Evolutionary conservation across 2,113 vertebrate genomes (phyloP).

Genomic region (Hippocampus abdominalis): DNA sequence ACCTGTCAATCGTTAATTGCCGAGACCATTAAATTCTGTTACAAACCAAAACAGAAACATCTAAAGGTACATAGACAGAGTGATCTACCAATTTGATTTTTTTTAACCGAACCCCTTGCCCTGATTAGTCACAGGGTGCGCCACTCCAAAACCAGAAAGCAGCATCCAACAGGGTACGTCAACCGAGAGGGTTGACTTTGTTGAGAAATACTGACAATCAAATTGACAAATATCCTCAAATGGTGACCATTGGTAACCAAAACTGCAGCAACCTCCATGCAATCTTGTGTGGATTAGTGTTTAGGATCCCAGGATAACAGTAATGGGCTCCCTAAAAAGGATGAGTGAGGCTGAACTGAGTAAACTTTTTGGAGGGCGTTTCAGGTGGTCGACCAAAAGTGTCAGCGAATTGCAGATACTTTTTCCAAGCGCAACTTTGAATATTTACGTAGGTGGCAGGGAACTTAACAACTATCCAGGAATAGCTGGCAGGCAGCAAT

Average conservation of each 20-base stretch:
- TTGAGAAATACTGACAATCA: neutral
- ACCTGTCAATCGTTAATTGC: neutral
- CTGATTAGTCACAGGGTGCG: neutral
- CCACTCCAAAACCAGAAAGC: neutral
- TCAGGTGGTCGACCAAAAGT: neutral
- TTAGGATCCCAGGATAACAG: neutral
- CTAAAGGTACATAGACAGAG: neutral
- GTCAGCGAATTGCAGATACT: conserved; percentile 13
- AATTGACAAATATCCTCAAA: neutral
- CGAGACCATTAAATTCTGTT: neutral
- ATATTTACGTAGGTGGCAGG: neutral
- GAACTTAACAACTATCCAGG: neutral
- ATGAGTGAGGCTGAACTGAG: neutral
- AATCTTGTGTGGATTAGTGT: neutral
- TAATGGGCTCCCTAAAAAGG: neutral
- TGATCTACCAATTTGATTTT: too few relatives aligned
- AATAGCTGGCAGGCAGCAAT: conserved; percentile 5
- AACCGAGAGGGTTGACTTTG: neutral
- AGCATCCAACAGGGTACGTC: neutral
- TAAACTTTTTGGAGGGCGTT: neutral
- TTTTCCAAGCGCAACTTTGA: neutral
- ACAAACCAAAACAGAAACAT: neutral
- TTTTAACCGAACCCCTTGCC: too few relatives aligned
- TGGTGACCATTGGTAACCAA: too few relatives aligned
- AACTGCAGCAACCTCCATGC: too few relatives aligned